Evolutionary conservation across 2,113 vertebrate species (phyloP), one percentile per base, ranked within the genome.

Genomic region (Mus pahari): DNA sequence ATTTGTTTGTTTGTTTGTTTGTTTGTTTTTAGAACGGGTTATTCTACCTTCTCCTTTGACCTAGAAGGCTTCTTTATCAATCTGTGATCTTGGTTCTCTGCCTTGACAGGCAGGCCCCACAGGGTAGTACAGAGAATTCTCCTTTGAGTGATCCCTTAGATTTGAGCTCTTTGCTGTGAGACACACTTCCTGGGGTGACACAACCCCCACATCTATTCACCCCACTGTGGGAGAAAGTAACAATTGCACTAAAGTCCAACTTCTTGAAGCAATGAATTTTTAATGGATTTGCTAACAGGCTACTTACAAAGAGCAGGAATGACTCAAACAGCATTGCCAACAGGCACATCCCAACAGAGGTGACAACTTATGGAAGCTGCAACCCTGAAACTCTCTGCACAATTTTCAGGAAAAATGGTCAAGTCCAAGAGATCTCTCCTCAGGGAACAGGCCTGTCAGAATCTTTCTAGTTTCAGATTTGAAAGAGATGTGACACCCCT

Each of bases 71-170:
- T 92, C 42, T 66, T 75, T 82, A 90, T 90, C 2, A 39, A 19
- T 96, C 45, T 94, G 14, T 71, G 55, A 8, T 91, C 42, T 64
- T 50, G 71, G n/a, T 58, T 96, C 7, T 45, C 55, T 91, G 75
- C 48, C 62, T 74, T 92, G 48, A 94, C 26, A 75, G 73, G 53
- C 39, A 19, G 19, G 48, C 55, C 5, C 3, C n/a, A 91, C 28
- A 26, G 26, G 33, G 75, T 58, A 84, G 19, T 71, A 97, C 19
- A 81, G 74, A 92, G 50, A 82, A 6, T 95, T 92, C 94, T 81
- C 70, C 33, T 94, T 77, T 31, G 42, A 31, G 16, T 78, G n/a
- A 31, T 86, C 45, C 10, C 45, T 95, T 48, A 50, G 33, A 53
- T 77, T 82, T 58, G 66, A 94, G 42, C 26, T 19, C n/a, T 79